phyloP scores from a whole-genome alignment of 2,113 vertebrate genomes.

The Platysternon megacephalum region DNA sequence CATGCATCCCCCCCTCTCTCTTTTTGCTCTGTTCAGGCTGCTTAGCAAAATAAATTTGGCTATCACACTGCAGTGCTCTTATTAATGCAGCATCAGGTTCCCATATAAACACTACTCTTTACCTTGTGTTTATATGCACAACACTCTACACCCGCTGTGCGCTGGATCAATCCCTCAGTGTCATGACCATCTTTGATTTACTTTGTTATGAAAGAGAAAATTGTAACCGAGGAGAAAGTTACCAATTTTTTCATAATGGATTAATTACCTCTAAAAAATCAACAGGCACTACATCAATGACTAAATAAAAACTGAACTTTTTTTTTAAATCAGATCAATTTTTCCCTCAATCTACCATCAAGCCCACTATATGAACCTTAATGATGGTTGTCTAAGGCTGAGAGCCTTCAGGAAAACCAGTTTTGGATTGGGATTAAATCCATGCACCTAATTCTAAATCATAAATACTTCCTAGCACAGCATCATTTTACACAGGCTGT shows the following conservation, averaged over 20 bases:
- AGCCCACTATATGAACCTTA: neutral
- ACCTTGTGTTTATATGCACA: neutral
- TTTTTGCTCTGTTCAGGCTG: neutral
- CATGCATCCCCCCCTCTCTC: neutral
- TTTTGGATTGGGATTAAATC: neutral
- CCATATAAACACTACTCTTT: neutral
- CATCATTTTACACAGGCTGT: conserved; percentile 65
- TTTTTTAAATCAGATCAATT: neutral
- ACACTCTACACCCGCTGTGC: neutral
- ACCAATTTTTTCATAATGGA: neutral
- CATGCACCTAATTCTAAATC: neutral
- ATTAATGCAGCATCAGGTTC: neutral
- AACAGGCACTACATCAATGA: neutral
- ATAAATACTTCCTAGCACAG: conserved; percentile 45
- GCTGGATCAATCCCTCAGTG: neutral
- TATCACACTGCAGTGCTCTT: neutral
- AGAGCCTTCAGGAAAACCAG: neutral
- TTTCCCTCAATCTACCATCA: neutral
- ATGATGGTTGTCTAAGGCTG: fast-evolving
- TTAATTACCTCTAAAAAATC: neutral
- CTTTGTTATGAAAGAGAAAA: neutral
- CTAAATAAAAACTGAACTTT: neutral
- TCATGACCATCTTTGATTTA: neutral
- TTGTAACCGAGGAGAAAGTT: neutral
- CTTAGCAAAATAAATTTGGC: fast-evolving